These are phyloP conservation scores for Sebastes iracundus DNA, from an alignment of 2,797 vertebrate species.

Conservation along the genomic window DNA sequence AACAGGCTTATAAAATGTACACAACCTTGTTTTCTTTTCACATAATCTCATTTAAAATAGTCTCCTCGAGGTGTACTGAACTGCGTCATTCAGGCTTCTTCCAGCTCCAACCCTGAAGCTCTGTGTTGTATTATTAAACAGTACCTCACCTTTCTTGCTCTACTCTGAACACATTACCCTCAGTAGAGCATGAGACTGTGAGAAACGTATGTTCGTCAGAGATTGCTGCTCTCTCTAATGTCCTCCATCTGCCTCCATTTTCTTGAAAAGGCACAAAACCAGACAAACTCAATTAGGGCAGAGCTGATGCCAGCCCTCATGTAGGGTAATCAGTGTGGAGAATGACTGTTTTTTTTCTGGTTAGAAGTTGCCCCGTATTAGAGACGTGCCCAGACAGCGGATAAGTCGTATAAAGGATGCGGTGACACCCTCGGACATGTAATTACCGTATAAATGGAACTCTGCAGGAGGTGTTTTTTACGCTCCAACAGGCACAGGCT, in stretches of 20 bases:
- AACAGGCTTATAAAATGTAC: not conserved
- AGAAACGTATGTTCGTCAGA: not conserved
- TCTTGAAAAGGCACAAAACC: not conserved
- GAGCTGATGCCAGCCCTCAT: not conserved
- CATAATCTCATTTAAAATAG: not conserved
- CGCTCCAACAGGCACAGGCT: conserved; percentile 7
- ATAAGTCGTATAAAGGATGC: conserved; percentile 9
- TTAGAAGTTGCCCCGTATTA: not conserved
- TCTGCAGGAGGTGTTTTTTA: conserved; percentile 19
- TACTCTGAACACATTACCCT: not conserved
- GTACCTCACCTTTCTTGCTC: not conserved
- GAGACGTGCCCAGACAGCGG: conserved; percentile 5
- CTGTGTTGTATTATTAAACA: not conserved
- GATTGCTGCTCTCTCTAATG: not conserved
- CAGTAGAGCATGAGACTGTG: not conserved
- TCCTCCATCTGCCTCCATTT: not conserved
- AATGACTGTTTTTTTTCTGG: not conserved
- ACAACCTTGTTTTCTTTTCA: not conserved
- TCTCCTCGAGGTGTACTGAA: not conserved
- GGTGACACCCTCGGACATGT: conserved; percentile 23
- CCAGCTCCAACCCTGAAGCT: not conserved
- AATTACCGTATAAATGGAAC: conserved; percentile 36
- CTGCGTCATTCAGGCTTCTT: not conserved
- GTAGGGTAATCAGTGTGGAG: not conserved
- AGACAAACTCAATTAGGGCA: not conserved